A percentile compares a stretch with the other conserved stretches of the same genome.
phyloP scores from a whole-genome alignment of 2,113 vertebrate species.

The Amblyornis subalaris region DNA sequence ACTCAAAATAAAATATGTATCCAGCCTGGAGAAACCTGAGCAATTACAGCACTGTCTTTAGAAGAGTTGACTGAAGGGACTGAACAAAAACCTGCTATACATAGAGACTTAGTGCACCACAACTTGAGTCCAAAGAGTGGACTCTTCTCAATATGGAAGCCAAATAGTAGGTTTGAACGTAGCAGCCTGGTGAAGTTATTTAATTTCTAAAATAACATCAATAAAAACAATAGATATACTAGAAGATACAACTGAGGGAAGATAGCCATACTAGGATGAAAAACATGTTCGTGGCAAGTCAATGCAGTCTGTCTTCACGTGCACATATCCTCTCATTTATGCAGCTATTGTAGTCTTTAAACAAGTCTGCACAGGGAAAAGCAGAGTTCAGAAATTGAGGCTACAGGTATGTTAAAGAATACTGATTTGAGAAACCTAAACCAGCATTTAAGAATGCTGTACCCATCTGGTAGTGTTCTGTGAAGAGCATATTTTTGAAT shows the following conservation, averaged over 20 bases:
- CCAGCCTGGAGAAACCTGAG: neutral
- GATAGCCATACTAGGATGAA: neutral
- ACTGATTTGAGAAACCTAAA: neutral
- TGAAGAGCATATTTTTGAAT: neutral
- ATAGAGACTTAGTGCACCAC: neutral
- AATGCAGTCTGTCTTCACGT: neutral
- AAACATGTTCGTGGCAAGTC: neutral
- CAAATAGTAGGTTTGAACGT: neutral
- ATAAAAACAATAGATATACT: neutral
- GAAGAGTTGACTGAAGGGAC: neutral
- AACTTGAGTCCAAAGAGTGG: neutral
- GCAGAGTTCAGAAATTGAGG: neutral
- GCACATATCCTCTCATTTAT: neutral
- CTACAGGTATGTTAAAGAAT: neutral
- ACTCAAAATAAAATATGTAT: conserved; percentile 13
- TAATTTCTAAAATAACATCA: neutral
- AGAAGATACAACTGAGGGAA: neutral
- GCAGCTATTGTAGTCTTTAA: neutral
- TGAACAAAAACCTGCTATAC: neutral
- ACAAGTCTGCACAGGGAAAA: neutral
- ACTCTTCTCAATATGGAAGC: neutral
- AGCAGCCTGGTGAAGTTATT: neutral
- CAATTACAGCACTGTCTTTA: neutral
- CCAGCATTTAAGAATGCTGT: neutral
- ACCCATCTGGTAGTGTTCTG: neutral